Conservation (phyloP, 1,140 invertebrate species). For the Phymastichus coffea region DNA sequence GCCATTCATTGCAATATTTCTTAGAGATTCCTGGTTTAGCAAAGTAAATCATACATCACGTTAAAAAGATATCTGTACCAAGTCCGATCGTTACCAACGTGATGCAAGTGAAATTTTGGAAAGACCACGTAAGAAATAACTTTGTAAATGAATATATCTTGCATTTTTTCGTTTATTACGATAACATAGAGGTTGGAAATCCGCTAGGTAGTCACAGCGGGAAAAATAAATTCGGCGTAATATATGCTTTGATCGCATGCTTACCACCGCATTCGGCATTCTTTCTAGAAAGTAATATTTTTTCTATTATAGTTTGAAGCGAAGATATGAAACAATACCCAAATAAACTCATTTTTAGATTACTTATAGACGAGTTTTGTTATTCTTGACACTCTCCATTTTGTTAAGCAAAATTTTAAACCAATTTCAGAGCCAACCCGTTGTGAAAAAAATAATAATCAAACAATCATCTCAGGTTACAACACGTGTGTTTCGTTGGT, state of each 20-base stretch:
- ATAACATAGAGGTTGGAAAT: conserved; percentile 5
- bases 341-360: conserved; percentile 14
- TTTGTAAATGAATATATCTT: neutral
- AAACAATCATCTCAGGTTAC: too few species aligned
- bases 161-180: neutral
- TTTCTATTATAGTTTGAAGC: neutral
- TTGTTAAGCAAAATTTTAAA: too few species aligned
- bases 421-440: too few species aligned
- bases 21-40: neutral
- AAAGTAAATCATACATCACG: neutral
- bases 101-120: neutral
- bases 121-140: neutral
- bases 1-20: conserved; percentile 4
- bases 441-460: too few species aligned
- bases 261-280: conserved; percentile 14
- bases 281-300: conserved; percentile 6
- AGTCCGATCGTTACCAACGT: neutral
- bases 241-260: conserved; percentile 10
- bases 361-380: conserved; percentile 23
- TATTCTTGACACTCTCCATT: neutral
- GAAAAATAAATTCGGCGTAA: neutral
- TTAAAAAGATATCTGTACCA: neutral
- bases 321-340: conserved; percentile 7
- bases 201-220: neutral
- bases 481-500: too few species aligned